A percentile compares a stretch with the other conserved stretches of the same genome.
Conservation (phyloP, 1,140 invertebrate species). For the Drosophila bocqueti region DNA sequence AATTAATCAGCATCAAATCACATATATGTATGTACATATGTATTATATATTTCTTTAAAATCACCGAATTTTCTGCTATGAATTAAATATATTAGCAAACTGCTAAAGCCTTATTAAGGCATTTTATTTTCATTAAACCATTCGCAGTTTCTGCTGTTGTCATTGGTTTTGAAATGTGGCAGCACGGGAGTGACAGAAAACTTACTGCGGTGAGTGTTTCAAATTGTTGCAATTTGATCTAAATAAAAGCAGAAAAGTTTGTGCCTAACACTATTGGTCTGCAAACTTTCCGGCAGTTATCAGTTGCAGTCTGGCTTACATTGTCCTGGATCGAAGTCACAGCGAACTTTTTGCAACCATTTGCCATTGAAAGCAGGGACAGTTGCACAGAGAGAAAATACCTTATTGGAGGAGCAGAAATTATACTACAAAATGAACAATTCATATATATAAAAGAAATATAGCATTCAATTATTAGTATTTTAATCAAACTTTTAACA, state of each 20-base stretch:
- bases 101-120: too few relatives aligned
- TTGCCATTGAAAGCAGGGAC: slow-evolving; percentile 54
- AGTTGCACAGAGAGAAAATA: slow-evolving; percentile 22
- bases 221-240: slow-evolving; percentile 56
- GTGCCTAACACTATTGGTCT: slow-evolving; percentile 28
- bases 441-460: not conserved
- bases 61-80: not conserved
- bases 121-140: slow-evolving; percentile 9
- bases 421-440: not conserved
- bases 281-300: slow-evolving; percentile 56
- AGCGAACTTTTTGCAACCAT: slow-evolving; percentile 38
- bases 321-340: slow-evolving; percentile 28
- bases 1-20: not conserved
- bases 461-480: not conserved
- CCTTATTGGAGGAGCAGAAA: not conserved
- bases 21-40: too few relatives aligned
- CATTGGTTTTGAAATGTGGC: slow-evolving; percentile 6
- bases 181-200: slow-evolving; percentile 13
- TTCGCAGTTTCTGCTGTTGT: slow-evolving; percentile 1
- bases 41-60: too few relatives aligned
- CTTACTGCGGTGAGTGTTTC: slow-evolving; percentile 52
- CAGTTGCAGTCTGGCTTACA: slow-evolving; percentile 38
- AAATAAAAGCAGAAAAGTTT: slow-evolving; percentile 59
- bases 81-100: not conserved
- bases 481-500: not conserved